phyloP scores from a whole-genome alignment of 2,113 vertebrate genomes.

The Podiceps cristatus region DNA sequence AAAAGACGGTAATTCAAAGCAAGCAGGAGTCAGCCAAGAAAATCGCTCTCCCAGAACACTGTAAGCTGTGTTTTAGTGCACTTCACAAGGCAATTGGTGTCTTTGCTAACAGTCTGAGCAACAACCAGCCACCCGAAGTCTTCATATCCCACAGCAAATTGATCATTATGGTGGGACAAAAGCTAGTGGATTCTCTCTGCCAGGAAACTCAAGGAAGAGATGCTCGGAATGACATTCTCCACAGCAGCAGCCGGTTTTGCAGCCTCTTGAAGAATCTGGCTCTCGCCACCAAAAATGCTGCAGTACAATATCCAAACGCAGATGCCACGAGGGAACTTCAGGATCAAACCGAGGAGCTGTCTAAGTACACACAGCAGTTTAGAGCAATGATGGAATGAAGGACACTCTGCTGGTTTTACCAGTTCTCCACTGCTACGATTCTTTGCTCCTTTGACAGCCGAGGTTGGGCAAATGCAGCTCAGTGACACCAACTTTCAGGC shows the following conservation, averaged over 20 bases:
- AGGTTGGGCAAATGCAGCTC: neutral
- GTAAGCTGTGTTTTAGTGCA: conserved; percentile 88
- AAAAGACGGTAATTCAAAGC: neutral
- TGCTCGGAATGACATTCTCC: conserved; percentile 77
- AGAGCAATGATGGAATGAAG: conserved; percentile 77
- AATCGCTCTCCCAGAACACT: conserved; percentile 78
- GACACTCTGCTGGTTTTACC: neutral
- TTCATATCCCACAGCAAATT: conserved; percentile 93
- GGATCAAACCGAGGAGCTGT: conserved; percentile 78
- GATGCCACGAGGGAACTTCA: conserved; percentile 76
- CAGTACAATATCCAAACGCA: conserved; percentile 78
- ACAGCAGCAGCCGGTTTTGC: conserved; percentile 87
- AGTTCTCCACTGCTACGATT: neutral
- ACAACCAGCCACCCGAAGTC: conserved; percentile 83
- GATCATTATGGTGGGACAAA: conserved; percentile 93
- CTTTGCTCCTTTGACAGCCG: neutral
- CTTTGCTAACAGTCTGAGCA: conserved; percentile 78
- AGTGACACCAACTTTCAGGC: neutral
- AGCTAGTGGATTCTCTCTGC: conserved; percentile 88
- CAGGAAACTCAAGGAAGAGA: conserved; percentile 79
- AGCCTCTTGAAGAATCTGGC: conserved; percentile 89
- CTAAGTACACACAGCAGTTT: conserved; percentile 81
- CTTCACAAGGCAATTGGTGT: conserved; percentile 87
- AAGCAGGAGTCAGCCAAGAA: conserved; percentile 23
- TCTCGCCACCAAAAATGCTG: conserved; percentile 89